Evolutionary conservation across 53 echinoderm and acorn worm species (phyloP).

Genomic region (Mesocentrotus franciscanus): DNA sequence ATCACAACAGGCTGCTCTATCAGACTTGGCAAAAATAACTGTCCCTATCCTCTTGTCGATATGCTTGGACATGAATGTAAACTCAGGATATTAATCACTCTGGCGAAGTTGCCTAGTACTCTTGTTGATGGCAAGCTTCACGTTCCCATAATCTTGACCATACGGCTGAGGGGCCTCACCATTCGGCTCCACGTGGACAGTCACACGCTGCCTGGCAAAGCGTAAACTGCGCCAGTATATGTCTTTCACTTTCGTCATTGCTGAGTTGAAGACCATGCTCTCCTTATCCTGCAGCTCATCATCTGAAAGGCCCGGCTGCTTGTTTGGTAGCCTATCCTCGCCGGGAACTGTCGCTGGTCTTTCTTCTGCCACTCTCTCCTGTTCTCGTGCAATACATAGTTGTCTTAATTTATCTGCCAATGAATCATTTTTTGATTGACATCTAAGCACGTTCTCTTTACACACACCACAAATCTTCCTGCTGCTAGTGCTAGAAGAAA

Average conservation of each 20-base stretch:
- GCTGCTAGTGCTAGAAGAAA: background rate
- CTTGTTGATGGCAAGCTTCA: background rate
- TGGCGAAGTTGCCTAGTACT: background rate
- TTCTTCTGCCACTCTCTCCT: background rate
- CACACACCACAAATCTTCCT: slow-evolving; percentile 8
- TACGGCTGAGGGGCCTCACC: background rate
- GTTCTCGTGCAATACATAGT: background rate
- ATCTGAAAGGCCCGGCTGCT: background rate
- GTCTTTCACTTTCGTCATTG: background rate
- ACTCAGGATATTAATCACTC: background rate
- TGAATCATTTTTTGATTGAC: background rate
- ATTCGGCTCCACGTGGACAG: background rate
- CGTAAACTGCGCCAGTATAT: background rate
- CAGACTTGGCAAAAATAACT: background rate
- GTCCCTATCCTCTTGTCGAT: slow-evolving; percentile 51
- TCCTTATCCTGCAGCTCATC: background rate
- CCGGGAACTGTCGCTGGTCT: background rate
- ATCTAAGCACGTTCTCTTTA: background rate
- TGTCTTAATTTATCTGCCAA: background rate
- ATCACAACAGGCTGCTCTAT: background rate
- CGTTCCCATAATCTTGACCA: background rate
- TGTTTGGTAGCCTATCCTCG: background rate
- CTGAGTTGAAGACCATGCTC: background rate
- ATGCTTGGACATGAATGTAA: background rate
- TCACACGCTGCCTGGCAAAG: background rate